Evolutionary conservation across 2,888 invertebrate genomes (phyloP), one percentile per base, ranked within the genome.

Genomic region (Endotricha flammealis): DNA sequence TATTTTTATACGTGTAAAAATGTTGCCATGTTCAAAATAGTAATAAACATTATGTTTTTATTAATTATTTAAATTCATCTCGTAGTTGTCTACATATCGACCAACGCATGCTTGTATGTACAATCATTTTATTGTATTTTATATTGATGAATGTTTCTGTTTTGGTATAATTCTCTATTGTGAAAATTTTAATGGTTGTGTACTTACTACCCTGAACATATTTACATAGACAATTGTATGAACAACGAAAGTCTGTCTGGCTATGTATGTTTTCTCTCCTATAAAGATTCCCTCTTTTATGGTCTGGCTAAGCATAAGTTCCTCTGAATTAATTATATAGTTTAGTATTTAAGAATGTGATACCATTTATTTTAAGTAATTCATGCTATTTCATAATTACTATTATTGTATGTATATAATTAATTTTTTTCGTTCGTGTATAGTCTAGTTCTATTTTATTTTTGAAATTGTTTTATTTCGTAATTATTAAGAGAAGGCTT

Each of bases 1-100:
- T 83, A 83, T 85, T 86, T 86, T 85, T 86, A 76, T 83, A 85
- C 74, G 73, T 76, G 78, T 82, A 79, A 72, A 77, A 76, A 74
- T 76, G 86, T 85, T 85, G 86, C 86, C 86, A 86, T 86, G 79
- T 82, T 83, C 78, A 72, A 64, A 62, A 73, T 81, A 80, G 76
- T 66, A 76, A 54, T 78, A 67, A 74, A 68, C 60, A 48, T 70
- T 60, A 46, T 55, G 61, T 60, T 64, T 62, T 64, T 60, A 60
- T 56, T 55, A 50, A 55, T 58, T 53, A 51, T 50, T 53, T 46
- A 45, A 48, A 46, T 41, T 53, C 47, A 52, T 50, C 51, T 57
- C 49, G 51, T 50, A 48, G 49, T 48, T 39, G 30, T 43, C 39
- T 47, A 49, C 42, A 44, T 56, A 49, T 40, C 43, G 43, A 49